Evolutionary conservation across 2,888 invertebrate species (phyloP), one percentile per base, ranked within the genome.

Genomic region (Apodemia hepburni): DNA sequence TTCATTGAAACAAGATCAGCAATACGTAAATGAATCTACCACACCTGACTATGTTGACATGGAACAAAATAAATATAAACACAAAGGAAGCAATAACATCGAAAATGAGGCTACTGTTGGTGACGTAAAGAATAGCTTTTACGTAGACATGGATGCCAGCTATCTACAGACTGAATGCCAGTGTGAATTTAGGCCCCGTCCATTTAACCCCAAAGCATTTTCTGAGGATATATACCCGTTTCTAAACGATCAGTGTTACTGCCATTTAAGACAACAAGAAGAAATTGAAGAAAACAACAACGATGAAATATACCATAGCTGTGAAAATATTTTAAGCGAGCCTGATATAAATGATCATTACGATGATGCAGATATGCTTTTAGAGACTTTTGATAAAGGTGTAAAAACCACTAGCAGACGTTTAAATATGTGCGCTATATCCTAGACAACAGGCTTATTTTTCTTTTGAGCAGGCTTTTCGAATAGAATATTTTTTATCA

Each of bases 191-290:
- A 54, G 15, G 12, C 54, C 27, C 27, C 27, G 22, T 12, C 54
- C 2, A 63, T 58, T 86, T 54, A 78, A 83, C 69, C 77, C 75
- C 0, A 65, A 73, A 17, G 69, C 76, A 12, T 3, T 75, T 8
- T 69, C 64, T 18, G 75, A 74, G 18, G 69, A 77, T 63, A 74
- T 61, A 27, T 74, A 73, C 62, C 86, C 84, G 15, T 85, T 87
- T 65, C 73, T 73, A n/a, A 27, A 54, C 22, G 15, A 27, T 15
- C n/a, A 45, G 7, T 45, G 45, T 2, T n/a, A 45, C 45, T 45
- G 45, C n/a, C 2, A 45, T n/a, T 6, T 45, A 45, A 15, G n/a
- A n/a, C 45, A 15, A n/a, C n/a, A 7, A 45, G 11, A 45, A 45
- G 12, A 54, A 22, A 54, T 15, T 22, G 54, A 54, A 12, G 27